Evolutionary conservation across 2,113 vertebrate genomes (phyloP).

Genomic region (Xenopus laevis): DNA sequence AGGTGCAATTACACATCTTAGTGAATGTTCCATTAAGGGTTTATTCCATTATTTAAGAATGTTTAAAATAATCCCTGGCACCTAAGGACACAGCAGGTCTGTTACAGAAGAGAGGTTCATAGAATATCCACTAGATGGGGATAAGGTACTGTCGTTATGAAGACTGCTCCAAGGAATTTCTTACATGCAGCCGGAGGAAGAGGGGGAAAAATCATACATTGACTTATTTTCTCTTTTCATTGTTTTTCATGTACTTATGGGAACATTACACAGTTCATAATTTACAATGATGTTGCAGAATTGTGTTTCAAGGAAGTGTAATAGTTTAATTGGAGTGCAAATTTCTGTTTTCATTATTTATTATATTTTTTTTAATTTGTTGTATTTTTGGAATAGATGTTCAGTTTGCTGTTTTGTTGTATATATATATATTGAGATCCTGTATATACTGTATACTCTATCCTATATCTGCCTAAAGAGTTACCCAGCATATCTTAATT

Average conservation of each 20-base stretch:
- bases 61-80: neutral
- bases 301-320: neutral
- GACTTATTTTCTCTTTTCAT: conserved; percentile 1
- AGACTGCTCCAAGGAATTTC: neutral
- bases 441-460: neutral
- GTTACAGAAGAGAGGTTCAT: conserved; percentile 44
- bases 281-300: neutral
- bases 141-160: conserved; percentile 55
- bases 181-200: neutral
- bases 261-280: conserved; percentile 11
- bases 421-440: neutral
- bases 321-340: neutral
- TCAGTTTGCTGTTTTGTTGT: neutral
- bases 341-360: neutral
- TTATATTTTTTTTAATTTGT: neutral
- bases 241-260: conserved; percentile 13
- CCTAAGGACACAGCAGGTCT: conserved; percentile 11
- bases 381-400: no score
- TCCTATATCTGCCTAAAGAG: neutral
- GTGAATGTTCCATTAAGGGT: no score
- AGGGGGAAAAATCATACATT: neutral
- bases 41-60: neutral
- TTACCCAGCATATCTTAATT: neutral
- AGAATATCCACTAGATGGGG: conserved; percentile 61
- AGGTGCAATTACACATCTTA: no score